Percentiles rank a stretch among this genome's conserved stretches.
These are phyloP conservation scores for Diplosoma virens DNA, from an alignment of 23 tunicate genomes.

Conservation along the genomic window DNA sequence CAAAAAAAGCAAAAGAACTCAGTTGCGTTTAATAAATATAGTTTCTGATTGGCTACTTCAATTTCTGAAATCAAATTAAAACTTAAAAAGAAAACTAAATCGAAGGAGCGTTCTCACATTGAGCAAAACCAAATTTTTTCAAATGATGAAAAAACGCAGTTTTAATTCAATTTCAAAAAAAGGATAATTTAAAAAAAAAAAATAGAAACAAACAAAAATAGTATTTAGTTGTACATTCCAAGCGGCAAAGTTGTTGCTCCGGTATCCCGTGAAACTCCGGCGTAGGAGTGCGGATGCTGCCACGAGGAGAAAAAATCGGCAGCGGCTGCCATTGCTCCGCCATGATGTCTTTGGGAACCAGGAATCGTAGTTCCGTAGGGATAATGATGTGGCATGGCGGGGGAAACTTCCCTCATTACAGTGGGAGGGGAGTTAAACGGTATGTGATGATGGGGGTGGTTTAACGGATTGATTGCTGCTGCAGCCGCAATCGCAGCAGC, in stretches of 20 bases:
- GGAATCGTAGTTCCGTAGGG: constrained; percentile 52
- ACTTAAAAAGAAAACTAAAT: no score
- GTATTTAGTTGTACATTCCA: constrained; percentile 70
- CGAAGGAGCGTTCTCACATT: no score
- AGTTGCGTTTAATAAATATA: no score
- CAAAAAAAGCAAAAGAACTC: no score
- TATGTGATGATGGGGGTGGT: constrained; percentile 43
- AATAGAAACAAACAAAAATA: no score
- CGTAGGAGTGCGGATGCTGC: constrained; percentile 62
- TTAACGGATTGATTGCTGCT: constrained; percentile 52
- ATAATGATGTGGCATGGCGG: constrained; percentile 51
- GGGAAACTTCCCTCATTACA: constrained; percentile 30
- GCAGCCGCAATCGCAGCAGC: constrained; percentile 74
- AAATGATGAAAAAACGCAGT: no score
- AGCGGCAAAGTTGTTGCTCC: constrained; percentile 48
- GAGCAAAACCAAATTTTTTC: no score
- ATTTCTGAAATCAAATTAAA: no score
- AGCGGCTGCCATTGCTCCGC: constrained; percentile 62
- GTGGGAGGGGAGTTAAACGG: constrained; percentile 38
- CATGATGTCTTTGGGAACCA: constrained; percentile 43
- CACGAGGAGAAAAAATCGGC: constrained; percentile 65
- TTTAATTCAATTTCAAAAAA: no score
- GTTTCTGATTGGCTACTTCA: no score
- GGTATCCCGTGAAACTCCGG: constrained; percentile 51
- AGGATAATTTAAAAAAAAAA: no score